Conservation (phyloP, 2,113 vertebrate genomes). For the Balaeniceps rex region DNA sequence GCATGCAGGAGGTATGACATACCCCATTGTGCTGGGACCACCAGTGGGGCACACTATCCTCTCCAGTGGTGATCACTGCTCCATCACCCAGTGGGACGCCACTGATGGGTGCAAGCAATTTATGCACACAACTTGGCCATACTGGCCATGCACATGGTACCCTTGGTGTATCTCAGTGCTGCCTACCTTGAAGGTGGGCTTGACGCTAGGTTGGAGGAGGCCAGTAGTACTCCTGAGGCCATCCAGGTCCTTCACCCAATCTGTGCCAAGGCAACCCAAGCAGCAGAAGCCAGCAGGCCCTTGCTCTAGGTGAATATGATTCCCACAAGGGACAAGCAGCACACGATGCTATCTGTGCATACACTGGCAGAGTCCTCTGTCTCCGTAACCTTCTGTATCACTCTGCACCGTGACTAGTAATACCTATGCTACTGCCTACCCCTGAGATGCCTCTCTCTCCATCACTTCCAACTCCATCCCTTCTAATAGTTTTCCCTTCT, state of each 20-base stretch:
- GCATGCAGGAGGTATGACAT: not conserved
- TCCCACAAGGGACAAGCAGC: not conserved
- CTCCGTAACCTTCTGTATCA: not conserved
- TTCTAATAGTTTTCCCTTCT: not conserved
- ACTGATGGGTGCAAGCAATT: not conserved
- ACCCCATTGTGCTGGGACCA: not conserved
- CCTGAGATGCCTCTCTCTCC: not conserved
- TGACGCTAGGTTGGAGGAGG: not conserved
- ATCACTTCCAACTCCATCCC: not conserved
- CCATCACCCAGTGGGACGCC: not conserved
- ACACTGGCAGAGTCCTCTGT: not conserved
- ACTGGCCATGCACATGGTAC: too few species aligned
- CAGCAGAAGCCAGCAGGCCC: not conserved
- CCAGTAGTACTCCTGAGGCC: not conserved
- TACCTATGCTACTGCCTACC: not conserved
- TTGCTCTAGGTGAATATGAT: not conserved
- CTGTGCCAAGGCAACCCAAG: not conserved
- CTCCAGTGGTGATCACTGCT: not conserved
- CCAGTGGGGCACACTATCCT: not conserved
- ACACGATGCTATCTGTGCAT: accelerated
- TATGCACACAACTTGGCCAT: not conserved
- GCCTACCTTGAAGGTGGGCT: not conserved
- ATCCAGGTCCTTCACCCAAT: not conserved
- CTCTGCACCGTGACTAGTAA: not conserved
- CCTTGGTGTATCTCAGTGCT: not conserved